phyloP scores from a whole-genome alignment of 2,113 vertebrate species.

The Octodon degus region DNA sequence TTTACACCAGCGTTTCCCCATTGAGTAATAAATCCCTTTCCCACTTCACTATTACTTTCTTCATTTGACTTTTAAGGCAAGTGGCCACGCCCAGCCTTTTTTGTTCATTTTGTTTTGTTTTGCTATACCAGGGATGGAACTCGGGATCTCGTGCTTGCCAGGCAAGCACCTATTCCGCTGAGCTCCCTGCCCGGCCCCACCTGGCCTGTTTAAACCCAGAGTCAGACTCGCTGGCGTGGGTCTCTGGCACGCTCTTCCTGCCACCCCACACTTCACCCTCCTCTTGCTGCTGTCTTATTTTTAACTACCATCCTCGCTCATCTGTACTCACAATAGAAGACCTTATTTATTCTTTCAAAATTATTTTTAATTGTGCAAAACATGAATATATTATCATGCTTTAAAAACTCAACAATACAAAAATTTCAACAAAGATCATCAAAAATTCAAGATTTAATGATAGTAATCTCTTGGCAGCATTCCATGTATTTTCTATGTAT shows the following conservation, averaged over 20 bases:
- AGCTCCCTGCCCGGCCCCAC: background rate
- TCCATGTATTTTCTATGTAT: slow-evolving; percentile 31
- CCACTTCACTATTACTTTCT: background rate
- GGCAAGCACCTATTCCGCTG: too few relatives aligned
- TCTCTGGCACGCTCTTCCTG: background rate
- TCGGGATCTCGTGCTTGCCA: too few relatives aligned
- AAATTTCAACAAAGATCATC: slow-evolving; percentile 59
- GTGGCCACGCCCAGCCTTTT: background rate
- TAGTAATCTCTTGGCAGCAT: background rate
- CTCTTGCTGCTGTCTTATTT: background rate
- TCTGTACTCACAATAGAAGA: background rate
- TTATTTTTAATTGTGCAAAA: slow-evolving; percentile 49
- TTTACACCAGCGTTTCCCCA: background rate
- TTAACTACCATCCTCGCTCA: background rate
- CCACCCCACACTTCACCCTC: too few relatives aligned
- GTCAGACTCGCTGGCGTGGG: background rate
- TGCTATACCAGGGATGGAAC: too few relatives aligned
- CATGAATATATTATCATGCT: slow-evolving; percentile 69
- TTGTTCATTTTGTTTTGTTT: too few relatives aligned
- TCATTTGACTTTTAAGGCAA: background rate
- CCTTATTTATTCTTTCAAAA: slow-evolving; percentile 57
- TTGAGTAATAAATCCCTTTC: background rate
- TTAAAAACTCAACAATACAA: slow-evolving; percentile 45
- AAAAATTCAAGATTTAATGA: slow-evolving; percentile 54
- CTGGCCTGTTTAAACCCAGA: background rate